A percentile compares a stretch with the other conserved stretches of the same genome.
Evolutionary conservation across 1,140 invertebrate species (phyloP).

Genomic region (Lordiphosa collinella): DNA sequence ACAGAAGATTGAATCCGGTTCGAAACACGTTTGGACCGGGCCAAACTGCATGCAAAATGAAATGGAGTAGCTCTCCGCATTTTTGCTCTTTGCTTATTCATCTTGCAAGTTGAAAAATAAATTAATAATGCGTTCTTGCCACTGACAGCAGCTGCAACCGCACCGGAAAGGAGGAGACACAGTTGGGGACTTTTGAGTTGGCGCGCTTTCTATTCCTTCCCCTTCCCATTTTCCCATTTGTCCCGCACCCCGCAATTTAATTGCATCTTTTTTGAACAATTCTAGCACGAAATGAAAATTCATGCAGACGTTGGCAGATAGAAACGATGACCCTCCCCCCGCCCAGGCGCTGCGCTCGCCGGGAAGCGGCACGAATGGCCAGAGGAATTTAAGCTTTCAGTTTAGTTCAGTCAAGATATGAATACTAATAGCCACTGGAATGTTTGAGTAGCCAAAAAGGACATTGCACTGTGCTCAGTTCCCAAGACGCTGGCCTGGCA

Average conservation of each 20-base stretch:
- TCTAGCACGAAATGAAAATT: slow-evolving; percentile 74
- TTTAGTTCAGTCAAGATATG: slow-evolving; percentile 78
- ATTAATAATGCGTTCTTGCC: slow-evolving; percentile 77
- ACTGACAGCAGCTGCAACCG: slow-evolving; percentile 73
- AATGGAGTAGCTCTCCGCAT: slow-evolving; percentile 52
- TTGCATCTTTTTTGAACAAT: slow-evolving; percentile 75
- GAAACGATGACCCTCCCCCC: slow-evolving; percentile 24
- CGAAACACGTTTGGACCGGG: slow-evolving; percentile 46
- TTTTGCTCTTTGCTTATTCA: slow-evolving; percentile 76
- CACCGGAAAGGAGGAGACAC: slow-evolving; percentile 18
- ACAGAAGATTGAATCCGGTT: slow-evolving; percentile 66
- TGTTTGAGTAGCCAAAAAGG: slow-evolving; percentile 74
- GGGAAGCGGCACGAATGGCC: slow-evolving; percentile 21
- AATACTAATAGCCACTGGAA: slow-evolving; percentile 78
- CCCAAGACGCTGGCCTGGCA: slow-evolving; percentile 54
- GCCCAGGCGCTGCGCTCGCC: neutral
- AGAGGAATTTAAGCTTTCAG: slow-evolving; percentile 74
- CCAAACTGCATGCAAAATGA: slow-evolving; percentile 68
- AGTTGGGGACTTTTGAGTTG: slow-evolving; percentile 33
- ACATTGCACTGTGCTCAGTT: slow-evolving; percentile 60
- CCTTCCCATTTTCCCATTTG: neutral
- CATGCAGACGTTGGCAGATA: slow-evolving; percentile 64
- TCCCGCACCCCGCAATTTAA: slow-evolving; percentile 67
- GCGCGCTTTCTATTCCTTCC: slow-evolving; percentile 5
- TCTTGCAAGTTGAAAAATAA: slow-evolving; percentile 77